A percentile compares a stretch with the other conserved stretches of the same genome.
phyloP scores from a whole-genome alignment of 1,140 invertebrate species.

The Paraescarpia echinospica region DNA sequence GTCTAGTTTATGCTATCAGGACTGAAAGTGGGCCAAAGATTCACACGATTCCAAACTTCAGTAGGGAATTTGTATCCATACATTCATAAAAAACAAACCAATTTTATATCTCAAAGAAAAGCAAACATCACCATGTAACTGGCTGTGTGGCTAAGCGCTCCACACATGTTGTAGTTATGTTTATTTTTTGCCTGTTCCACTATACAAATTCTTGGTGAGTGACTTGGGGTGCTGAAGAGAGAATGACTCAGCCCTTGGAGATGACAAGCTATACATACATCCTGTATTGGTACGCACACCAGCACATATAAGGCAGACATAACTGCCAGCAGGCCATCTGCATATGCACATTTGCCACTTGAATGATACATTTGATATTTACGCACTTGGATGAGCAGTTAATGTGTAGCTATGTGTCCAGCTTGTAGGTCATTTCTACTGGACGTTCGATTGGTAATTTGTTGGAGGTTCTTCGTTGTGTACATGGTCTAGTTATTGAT shows the following conservation, averaged over 20 bases:
- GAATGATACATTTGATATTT: background rate
- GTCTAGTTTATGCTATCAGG: too few relatives aligned
- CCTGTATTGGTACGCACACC: background rate
- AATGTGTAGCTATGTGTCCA: too few relatives aligned
- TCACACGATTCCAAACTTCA: too few relatives aligned
- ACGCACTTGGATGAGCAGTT: background rate
- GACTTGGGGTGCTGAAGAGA: background rate
- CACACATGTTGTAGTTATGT: background rate
- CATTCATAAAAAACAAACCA: too few relatives aligned
- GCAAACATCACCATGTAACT: background rate
- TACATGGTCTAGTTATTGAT: too few relatives aligned
- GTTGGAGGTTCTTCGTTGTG: background rate
- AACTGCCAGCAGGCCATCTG: background rate
- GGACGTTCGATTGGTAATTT: background rate
- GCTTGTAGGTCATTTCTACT: too few relatives aligned
- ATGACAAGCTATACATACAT: background rate
- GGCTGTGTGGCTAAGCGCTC: background rate
- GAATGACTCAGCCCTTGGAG: background rate
- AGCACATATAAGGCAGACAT: background rate
- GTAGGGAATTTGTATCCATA: too few relatives aligned
- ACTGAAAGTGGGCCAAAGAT: too few relatives aligned
- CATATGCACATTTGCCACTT: background rate
- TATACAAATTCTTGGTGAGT: background rate
- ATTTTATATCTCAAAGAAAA: too few relatives aligned
- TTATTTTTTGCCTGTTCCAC: background rate